Conservation (phyloP, 1,140 invertebrate genomes). For the Lasioglossum baleicum region DNA sequence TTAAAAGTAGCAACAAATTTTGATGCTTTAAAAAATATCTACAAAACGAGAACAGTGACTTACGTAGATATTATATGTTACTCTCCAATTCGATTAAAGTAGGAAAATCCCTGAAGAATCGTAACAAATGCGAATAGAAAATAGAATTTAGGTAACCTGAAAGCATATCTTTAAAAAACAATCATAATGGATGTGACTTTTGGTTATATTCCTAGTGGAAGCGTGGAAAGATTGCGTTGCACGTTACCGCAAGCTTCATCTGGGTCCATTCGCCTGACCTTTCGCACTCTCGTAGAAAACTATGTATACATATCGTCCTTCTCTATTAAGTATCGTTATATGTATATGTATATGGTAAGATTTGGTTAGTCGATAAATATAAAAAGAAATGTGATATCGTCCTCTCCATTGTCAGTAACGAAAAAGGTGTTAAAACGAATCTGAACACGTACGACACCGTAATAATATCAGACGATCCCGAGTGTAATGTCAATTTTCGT, state of each 20-base stretch:
- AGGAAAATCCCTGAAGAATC: neutral
- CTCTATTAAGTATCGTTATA: conserved; percentile 24
- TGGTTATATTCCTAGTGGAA: conserved; percentile 2
- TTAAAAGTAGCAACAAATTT: neutral
- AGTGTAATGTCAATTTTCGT: neutral
- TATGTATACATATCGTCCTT: conserved; percentile 47
- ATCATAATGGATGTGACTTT: neutral
- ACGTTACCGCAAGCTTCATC: neutral
- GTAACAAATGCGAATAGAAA: neutral
- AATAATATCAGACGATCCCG: neutral
- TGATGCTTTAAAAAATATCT: neutral
- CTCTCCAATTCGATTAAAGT: neutral
- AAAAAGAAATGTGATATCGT: conserved; percentile 39
- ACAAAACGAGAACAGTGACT: neutral
- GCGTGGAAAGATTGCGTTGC: conserved; percentile 4
- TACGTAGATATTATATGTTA: too few species aligned
- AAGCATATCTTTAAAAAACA: neutral
- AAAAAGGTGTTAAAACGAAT: conserved; percentile 27
- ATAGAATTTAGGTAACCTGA: neutral
- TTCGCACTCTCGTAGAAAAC: conserved; percentile 31
- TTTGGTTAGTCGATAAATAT: conserved; percentile 64
- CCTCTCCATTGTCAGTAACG: conserved; percentile 11
- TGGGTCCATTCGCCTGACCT: neutral
- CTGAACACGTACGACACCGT: neutral
- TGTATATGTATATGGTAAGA: conserved; percentile 48